A percentile compares a stretch with the other conserved stretches of the same genome.
Conservation (phyloP, 1,140 invertebrate species). For the Aphelinus atriplicis region DNA sequence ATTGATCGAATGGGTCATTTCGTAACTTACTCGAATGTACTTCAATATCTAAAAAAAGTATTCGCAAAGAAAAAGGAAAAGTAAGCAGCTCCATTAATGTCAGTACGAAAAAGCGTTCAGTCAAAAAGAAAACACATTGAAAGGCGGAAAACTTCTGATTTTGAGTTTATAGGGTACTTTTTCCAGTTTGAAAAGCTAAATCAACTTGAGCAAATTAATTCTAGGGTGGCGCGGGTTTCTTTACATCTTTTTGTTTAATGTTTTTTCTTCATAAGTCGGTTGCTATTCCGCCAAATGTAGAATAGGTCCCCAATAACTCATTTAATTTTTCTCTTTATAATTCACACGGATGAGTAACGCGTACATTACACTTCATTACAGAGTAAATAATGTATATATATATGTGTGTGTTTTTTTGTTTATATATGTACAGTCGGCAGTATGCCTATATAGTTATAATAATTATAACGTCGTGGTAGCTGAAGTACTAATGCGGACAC, state of each 20-base stretch:
- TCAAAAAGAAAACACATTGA: constrained; percentile 17
- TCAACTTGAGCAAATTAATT: neutral
- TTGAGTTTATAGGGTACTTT: neutral
- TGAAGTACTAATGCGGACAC: constrained; percentile 48
- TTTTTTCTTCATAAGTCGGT: constrained; percentile 40
- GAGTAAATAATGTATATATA: constrained; percentile 57
- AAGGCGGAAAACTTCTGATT: neutral
- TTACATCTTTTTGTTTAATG: constrained; percentile 35
- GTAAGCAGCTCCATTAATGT: neutral
- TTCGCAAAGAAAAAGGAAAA: too few species aligned
- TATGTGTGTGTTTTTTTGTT: constrained; percentile 38
- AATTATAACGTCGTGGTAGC: constrained; percentile 47
- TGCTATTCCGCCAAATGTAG: constrained; percentile 42
- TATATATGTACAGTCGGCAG: constrained; percentile 53
- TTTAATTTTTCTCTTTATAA: constrained; percentile 44
- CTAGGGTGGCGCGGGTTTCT: constrained; percentile 43
- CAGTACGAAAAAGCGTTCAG: constrained; percentile 12
- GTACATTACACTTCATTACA: constrained; percentile 64
- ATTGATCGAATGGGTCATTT: too few species aligned
- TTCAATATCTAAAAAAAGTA: too few species aligned
- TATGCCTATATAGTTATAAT: constrained; percentile 47
- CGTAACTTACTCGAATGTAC: too few species aligned
- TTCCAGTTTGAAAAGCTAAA: neutral
- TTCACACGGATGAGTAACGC: constrained; percentile 61
- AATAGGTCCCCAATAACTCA: constrained; percentile 43